Evolutionary conservation across 1,140 invertebrate species (phyloP), one percentile per base, ranked within the genome.

Genomic region (Hylaeus volcanicus): DNA sequence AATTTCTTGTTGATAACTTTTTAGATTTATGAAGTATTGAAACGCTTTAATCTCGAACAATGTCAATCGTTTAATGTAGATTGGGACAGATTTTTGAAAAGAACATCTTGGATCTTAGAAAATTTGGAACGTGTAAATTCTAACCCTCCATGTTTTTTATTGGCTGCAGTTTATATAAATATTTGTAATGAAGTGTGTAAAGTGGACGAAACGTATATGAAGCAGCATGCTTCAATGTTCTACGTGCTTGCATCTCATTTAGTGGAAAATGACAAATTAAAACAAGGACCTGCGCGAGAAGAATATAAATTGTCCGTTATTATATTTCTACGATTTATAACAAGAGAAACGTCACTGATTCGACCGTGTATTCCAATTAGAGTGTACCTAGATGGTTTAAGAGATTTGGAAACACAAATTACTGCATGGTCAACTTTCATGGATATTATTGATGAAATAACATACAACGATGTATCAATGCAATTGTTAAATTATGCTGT

Each of bases 21-120:
- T 1, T 51, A 90, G 90, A 64, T 92, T 39, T 61, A 89, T 14
- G 90, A 91, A 68, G 86, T 91, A 51, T 45, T 88, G 2, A 88
- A 56, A 61, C 84, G 79, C 61, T 79, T 83, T 58, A 64, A 79
- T 61, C 84, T 82, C 3, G 14, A 60, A n/a, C 11, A 45, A 37
- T 61, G 26, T 45, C 37, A 79, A 12, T n/a, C 61, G 14, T n/a
- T 76, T 55, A 45, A 60, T 15, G 45, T 71, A 68, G 66, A 73
- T 48, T 55, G 58, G 68, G n/a, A 56, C 43, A 39, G 14, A 64
- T 72, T 79, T 81, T 56, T 81, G 5, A 55, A 60, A 37, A 9
- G 11, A 1, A 77, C 85, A 11, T 51, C 37, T 61, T 84, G 82
- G 82, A 80, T 91, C 63, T 84, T 91, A 11, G 43, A 76, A 70